Percentiles rank a stretch among this genome's conserved stretches.
Evolutionary conservation across 2,797 vertebrate species (phyloP).

Genomic region (Jordanella pulchra): DNA sequence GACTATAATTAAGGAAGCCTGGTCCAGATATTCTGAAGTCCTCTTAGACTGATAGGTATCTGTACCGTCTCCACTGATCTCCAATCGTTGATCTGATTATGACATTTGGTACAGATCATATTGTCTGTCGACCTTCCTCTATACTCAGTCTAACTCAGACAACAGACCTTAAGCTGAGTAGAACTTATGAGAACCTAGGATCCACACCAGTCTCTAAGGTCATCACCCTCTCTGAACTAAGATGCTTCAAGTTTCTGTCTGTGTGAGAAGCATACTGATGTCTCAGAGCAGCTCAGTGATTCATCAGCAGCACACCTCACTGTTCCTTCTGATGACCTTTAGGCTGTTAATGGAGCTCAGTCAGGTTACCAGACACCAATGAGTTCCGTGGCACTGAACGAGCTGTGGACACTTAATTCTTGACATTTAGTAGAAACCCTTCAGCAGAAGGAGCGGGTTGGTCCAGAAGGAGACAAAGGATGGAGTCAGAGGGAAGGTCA

Average conservation of each 20-base stretch:
- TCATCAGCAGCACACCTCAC: not conserved
- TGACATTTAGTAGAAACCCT: conserved; percentile 19
- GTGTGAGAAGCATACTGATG: not conserved
- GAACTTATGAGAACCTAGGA: too few species aligned
- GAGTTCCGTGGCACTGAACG: not conserved
- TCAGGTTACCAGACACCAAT: conserved; percentile 1
- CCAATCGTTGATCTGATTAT: too few species aligned
- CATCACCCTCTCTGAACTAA: not conserved
- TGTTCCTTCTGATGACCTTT: conserved; percentile 7
- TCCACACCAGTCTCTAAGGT: not conserved
- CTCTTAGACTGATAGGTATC: too few species aligned
- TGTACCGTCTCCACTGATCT: too few species aligned
- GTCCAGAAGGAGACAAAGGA: not conserved
- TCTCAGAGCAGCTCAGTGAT: not conserved
- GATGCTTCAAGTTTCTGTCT: not conserved
- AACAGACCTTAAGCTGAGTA: too few species aligned
- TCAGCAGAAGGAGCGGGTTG: not conserved
- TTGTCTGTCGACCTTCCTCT: too few species aligned
- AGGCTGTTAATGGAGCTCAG: not conserved
- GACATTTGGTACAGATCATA: too few species aligned
- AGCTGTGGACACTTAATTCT: not conserved
- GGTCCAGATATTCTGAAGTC: too few species aligned
- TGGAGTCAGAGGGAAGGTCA: conserved; percentile 6
- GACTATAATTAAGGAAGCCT: too few species aligned
- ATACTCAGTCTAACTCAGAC: too few species aligned